These are phyloP conservation scores for Myoxocephalus aenaeus DNA, from an alignment of 2,797 vertebrate species.

Conservation along the genomic window DNA sequence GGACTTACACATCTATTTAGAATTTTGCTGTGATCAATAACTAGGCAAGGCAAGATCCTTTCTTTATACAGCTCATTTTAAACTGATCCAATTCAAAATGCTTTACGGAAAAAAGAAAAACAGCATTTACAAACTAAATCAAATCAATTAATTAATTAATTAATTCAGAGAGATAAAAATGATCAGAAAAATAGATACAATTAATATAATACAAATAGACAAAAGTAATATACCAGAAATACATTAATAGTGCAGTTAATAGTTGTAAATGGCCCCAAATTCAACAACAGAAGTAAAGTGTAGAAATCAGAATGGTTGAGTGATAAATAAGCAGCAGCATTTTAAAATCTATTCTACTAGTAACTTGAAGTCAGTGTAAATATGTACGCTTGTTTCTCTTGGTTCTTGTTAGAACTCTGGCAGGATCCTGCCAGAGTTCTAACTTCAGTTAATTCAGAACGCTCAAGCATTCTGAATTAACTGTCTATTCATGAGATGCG, in stretches of 20 bases:
- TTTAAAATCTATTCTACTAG: not conserved
- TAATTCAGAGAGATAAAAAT: not conserved
- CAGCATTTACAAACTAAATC: not conserved
- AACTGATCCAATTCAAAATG: not conserved
- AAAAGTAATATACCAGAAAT: not conserved
- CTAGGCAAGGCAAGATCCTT: too few species aligned
- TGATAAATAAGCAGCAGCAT: not conserved
- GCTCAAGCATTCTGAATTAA: not conserved
- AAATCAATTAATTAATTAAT: not conserved
- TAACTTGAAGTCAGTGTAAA: not conserved
- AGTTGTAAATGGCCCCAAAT: too few species aligned
- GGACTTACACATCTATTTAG: slow-evolving; percentile 69
- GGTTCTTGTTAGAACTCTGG: not conserved
- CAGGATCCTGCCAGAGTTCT: too few species aligned
- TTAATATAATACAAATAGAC: not conserved
- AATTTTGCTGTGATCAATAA: slow-evolving; percentile 79
- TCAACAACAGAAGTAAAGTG: not conserved
- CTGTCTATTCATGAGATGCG: not conserved
- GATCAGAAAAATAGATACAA: not conserved
- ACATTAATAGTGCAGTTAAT: too few species aligned
- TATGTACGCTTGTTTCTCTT: not conserved
- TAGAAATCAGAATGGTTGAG: not conserved
- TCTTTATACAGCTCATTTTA: too few species aligned
- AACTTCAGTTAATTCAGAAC: too few species aligned
- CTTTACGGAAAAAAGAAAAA: not conserved